Conservation (phyloP, 2,113 vertebrate genomes). For the Plecotus auritus region DNA sequence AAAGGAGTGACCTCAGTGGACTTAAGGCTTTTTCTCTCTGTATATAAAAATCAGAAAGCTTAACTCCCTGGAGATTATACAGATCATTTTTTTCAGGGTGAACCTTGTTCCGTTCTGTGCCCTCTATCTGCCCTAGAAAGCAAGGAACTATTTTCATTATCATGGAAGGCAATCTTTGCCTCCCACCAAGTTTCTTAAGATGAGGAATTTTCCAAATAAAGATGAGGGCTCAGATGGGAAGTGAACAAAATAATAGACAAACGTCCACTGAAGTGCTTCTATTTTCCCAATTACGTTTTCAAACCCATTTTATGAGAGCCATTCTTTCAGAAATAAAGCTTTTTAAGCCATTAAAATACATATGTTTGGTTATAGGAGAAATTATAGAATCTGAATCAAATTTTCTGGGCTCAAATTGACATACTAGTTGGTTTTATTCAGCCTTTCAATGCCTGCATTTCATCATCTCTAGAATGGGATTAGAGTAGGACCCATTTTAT, state of each 20-base stretch:
- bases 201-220: neutral
- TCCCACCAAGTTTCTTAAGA: slow-evolving; percentile 17
- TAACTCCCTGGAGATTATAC: neutral
- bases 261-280: neutral
- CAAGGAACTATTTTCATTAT: neutral
- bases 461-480: neutral
- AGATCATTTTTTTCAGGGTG: neutral
- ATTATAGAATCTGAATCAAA: neutral
- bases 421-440: neutral
- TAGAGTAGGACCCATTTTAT: neutral
- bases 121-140: neutral
- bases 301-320: neutral
- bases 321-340: neutral
- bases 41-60: slow-evolving; percentile 37
- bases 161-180: neutral
- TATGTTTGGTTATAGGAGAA: neutral
- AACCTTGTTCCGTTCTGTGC: neutral
- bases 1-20: neutral
- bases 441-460: neutral
- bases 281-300: neutral
- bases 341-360: neutral
- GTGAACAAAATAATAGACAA: neutral
- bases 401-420: neutral
- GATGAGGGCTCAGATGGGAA: neutral
- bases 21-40: slow-evolving; percentile 29